Percentiles rank a stretch among this genome's conserved stretches.
These are phyloP conservation scores for Pristiophorus japonicus DNA, from an alignment of 2,113 vertebrate genomes.

Conservation along the genomic window DNA sequence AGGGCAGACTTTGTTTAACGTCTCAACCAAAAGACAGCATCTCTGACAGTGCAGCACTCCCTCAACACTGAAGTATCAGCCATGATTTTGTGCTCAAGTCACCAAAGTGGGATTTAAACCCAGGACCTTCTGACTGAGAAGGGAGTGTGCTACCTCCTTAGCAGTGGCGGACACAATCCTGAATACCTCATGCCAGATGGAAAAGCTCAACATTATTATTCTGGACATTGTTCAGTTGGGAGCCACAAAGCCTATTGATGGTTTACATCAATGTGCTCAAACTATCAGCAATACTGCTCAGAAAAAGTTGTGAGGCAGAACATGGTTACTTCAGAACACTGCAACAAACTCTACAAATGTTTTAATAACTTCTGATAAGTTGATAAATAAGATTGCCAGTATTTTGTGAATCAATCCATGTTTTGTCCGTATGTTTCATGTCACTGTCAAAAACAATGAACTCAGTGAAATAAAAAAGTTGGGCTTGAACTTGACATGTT, in stretches of 20 bases:
- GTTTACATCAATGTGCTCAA: not conserved
- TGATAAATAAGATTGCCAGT: not conserved
- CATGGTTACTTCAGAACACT: not conserved
- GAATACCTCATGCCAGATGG: not conserved
- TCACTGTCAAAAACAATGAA: not conserved
- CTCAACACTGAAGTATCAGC: not conserved
- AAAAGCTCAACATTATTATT: not conserved
- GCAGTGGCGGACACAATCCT: not conserved
- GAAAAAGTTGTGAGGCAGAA: not conserved
- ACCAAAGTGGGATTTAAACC: not conserved
- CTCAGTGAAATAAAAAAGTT: not conserved
- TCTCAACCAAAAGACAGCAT: not conserved
- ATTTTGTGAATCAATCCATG: not conserved
- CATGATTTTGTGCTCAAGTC: too few species aligned
- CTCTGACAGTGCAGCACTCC: not conserved
- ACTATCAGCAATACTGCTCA: not conserved
- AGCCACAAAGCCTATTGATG: not conserved
- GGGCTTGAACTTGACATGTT: not conserved
- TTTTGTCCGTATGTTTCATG: not conserved
- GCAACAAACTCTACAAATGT: not conserved
- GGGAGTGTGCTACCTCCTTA: not conserved
- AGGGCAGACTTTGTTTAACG: not conserved
- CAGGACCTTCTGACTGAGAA: not conserved
- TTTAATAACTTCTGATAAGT: not conserved
- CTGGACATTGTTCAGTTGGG: not conserved